These are phyloP conservation scores for Hermaeophaga mercurialis DNA, from an alignment of 2,888 invertebrate genomes.

Conservation along the genomic window DNA sequence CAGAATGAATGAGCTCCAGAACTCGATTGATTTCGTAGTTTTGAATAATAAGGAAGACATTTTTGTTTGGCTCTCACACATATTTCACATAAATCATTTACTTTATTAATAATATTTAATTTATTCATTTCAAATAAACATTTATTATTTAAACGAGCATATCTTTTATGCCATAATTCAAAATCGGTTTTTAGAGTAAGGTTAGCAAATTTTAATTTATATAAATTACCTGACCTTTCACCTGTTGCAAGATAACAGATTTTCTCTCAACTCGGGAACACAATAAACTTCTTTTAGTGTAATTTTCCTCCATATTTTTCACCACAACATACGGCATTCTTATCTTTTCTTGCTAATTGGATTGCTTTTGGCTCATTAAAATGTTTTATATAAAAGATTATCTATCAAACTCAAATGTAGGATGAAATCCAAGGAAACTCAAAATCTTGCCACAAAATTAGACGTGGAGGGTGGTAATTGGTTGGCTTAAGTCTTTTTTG, in stretches of 20 bases:
- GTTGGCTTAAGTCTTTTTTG: too few species aligned
- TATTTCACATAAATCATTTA: not conserved
- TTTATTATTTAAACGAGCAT: constrained; percentile 17
- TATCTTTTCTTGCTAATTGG: not conserved
- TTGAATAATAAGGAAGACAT: too few species aligned
- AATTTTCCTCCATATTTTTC: not conserved
- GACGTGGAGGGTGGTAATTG: too few species aligned
- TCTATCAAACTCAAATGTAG: too few species aligned
- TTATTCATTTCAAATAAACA: constrained; percentile 14
- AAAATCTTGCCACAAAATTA: too few species aligned
- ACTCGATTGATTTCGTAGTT: too few species aligned
- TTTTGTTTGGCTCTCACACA: too few species aligned
- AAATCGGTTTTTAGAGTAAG: not conserved
- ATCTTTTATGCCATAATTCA: constrained; percentile 19
- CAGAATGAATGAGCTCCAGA: too few species aligned
- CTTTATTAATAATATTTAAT: constrained; percentile 4
- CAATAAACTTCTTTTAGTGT: not conserved
- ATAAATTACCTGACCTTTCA: too few species aligned
- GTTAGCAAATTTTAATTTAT: not conserved
- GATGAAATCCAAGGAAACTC: too few species aligned
- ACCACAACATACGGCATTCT: not conserved
- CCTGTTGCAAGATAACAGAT: not conserved
- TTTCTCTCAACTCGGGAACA: constrained; percentile 1
- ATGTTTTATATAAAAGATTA: too few species aligned
- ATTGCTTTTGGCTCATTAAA: not conserved